A percentile compares a stretch with the other conserved stretches of the same genome.
phyloP scores from a whole-genome alignment of 1,140 invertebrate species.

The Neotoxoptera formosana region DNA sequence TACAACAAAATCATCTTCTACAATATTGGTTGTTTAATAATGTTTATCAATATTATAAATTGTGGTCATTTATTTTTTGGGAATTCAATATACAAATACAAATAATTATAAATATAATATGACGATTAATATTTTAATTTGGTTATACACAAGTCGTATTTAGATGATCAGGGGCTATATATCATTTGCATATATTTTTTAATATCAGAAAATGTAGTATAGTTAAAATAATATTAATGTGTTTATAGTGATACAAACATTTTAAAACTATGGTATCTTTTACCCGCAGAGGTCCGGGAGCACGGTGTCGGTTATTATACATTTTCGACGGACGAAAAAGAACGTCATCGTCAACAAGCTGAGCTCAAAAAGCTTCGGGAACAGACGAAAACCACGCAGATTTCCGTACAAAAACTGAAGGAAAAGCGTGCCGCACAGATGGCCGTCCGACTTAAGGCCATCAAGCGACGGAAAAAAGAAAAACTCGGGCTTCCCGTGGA shows the following conservation, averaged over 20 bases:
- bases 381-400: conserved; percentile 75
- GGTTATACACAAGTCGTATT: neutral
- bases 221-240: neutral
- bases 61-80: too few relatives aligned
- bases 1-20: neutral
- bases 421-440: conserved; percentile 75
- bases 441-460: conserved; percentile 77
- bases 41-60: too few relatives aligned
- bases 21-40: neutral
- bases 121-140: neutral
- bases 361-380: conserved; percentile 74
- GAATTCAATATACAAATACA: neutral
- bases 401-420: conserved; percentile 70
- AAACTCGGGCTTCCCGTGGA: conserved; percentile 78
- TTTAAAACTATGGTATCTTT: conserved; percentile 56
- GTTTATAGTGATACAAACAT: neutral
- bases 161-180: neutral
- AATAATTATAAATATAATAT: neutral
- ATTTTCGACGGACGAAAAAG: conserved; percentile 83
- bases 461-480: conserved; percentile 77
- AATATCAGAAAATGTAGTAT: neutral
- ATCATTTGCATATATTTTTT: neutral
- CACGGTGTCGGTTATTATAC: conserved; percentile 90
- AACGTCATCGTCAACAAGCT: conserved; percentile 78
- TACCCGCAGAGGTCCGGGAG: conserved; percentile 79